Percentiles rank a stretch among this genome's conserved stretches.
Evolutionary conservation across 2,113 vertebrate species (phyloP).

Genomic region (Gopherus flavomarginatus): DNA sequence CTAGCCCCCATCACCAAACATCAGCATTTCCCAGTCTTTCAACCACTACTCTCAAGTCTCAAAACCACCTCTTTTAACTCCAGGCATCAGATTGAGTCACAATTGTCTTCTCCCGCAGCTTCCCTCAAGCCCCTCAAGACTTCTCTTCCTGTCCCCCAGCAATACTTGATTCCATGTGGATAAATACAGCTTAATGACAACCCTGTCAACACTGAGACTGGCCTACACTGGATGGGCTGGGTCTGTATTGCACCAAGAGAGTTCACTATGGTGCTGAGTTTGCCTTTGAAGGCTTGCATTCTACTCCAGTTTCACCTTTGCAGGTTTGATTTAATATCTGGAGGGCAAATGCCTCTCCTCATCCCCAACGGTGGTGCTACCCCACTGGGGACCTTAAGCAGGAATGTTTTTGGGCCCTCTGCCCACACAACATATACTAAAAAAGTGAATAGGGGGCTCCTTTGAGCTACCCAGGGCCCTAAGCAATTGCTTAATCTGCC

Average conservation of each 20-base stretch:
- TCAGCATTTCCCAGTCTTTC: neutral
- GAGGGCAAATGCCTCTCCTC: too few relatives aligned
- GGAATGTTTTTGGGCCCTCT: neutral
- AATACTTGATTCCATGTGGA: fast-evolving
- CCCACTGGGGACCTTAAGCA: neutral
- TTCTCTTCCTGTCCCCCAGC: neutral
- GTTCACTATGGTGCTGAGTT: neutral
- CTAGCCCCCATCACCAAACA: neutral
- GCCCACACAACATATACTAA: neutral
- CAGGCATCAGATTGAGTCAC: neutral
- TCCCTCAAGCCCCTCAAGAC: neutral
- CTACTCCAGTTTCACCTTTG: neutral
- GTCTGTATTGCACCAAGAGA: neutral
- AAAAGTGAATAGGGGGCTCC: neutral
- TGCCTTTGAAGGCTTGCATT: neutral
- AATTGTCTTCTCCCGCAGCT: neutral
- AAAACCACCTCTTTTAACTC: neutral
- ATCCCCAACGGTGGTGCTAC: neutral
- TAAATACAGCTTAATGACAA: neutral
- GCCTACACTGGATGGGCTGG: neutral
- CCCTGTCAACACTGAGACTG: neutral
- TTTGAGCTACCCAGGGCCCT: neutral
- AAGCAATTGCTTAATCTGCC: neutral
- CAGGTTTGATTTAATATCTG: neutral
- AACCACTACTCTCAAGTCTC: neutral